Evolutionary conservation across 2,797 vertebrate genomes (phyloP).

Genomic region (Sebastes variabilis): DNA sequence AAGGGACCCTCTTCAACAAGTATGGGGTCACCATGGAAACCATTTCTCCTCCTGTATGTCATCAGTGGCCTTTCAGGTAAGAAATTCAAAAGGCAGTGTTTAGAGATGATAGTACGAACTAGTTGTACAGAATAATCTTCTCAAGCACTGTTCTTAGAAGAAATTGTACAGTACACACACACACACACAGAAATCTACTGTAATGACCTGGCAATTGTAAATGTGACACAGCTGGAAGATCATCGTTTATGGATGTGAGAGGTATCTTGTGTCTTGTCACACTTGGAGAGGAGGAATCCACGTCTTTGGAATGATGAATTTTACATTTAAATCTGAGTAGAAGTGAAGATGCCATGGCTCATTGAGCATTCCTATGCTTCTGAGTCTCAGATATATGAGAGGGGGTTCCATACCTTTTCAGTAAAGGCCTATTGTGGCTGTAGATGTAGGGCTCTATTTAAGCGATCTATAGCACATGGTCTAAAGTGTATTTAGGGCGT

Average conservation of each 20-base stretch:
- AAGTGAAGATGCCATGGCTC: conserved; percentile 8
- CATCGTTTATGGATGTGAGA: conserved; percentile 17
- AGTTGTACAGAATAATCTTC: not conserved
- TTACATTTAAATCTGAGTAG: not conserved
- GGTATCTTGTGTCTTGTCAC: conserved; percentile 9
- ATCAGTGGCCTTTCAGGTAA: conserved; percentile 93
- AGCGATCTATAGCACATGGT: no score
- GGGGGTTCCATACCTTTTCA: not conserved
- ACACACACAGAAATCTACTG: not conserved
- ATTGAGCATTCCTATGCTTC: not conserved
- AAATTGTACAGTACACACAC: not conserved
- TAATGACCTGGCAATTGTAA: not conserved
- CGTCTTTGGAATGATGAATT: conserved; percentile 16
- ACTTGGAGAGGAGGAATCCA: not conserved
- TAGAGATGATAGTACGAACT: not conserved
- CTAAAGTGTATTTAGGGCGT: no score
- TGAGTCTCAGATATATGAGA: not conserved
- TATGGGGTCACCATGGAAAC: conserved; percentile 95
- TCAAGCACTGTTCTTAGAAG: not conserved
- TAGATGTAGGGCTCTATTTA: not conserved
- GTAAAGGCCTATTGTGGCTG: not conserved
- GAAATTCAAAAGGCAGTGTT: conserved; percentile 37
- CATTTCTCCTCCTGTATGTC: conserved; percentile 90
- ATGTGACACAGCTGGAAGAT: conserved; percentile 4
- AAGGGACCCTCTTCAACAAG: conserved; percentile 83